A percentile compares a stretch with the other conserved stretches of the same genome.
phyloP scores from a whole-genome alignment of 2,113 vertebrate genomes.

The Galeopterus variegatus region DNA sequence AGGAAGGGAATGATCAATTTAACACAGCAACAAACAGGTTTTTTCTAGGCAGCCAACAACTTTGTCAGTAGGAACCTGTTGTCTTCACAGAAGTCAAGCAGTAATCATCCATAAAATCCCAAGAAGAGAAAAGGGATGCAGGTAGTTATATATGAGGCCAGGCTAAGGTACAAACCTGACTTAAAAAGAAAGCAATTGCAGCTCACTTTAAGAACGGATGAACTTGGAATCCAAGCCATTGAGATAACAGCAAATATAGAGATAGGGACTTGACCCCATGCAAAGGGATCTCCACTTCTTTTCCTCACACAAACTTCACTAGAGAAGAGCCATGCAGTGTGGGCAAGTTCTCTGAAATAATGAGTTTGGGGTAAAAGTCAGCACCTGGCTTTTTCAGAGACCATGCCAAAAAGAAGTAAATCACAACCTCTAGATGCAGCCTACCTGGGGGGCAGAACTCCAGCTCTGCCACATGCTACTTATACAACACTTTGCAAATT shows the following conservation, averaged over 20 bases:
- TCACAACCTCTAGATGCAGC: neutral
- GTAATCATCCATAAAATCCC: slow-evolving; percentile 61
- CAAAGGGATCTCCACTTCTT: neutral
- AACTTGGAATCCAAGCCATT: neutral
- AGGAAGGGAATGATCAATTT: slow-evolving; percentile 56
- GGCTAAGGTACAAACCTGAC: neutral
- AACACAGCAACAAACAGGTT: slow-evolving; percentile 77
- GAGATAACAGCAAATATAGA: neutral
- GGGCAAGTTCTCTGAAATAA: neutral
- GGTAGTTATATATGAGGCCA: slow-evolving; percentile 35
- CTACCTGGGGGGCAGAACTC: neutral
- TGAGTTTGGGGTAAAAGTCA: neutral
- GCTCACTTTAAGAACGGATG: neutral
- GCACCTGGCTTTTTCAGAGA: neutral
- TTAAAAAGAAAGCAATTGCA: neutral
- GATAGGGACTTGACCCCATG: neutral
- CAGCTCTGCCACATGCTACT: neutral
- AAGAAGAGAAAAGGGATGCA: slow-evolving; percentile 37
- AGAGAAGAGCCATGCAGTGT: neutral
- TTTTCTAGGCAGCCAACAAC: slow-evolving; percentile 55
- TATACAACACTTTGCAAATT: neutral
- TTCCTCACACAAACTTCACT: neutral
- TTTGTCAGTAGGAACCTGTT: slow-evolving; percentile 41
- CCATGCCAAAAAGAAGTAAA: neutral
- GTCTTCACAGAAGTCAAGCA: slow-evolving; percentile 52